Evolutionary conservation across 2,113 vertebrate species (phyloP).

Genomic region (Channa argus): DNA sequence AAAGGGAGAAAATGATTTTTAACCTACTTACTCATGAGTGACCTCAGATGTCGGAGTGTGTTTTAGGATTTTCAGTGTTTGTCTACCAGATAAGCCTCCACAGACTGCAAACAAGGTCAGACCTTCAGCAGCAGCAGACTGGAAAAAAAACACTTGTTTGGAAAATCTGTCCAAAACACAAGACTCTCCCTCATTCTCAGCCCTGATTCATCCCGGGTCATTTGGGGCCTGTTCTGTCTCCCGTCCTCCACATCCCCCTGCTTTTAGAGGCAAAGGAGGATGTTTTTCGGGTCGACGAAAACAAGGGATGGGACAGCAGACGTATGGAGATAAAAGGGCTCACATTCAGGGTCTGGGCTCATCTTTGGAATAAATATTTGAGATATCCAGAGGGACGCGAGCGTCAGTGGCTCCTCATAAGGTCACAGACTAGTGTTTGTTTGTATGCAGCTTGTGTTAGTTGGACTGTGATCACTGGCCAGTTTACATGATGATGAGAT

Average conservation of each 20-base stretch:
- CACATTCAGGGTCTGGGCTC: constrained; percentile 21
- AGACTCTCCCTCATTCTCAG: neutral
- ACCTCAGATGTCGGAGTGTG: neutral
- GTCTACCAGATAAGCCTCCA: neutral
- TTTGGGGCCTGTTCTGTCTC: neutral
- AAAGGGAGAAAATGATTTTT: neutral
- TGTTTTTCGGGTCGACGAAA: constrained; percentile 5
- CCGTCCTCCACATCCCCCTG: neutral
- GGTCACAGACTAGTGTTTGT: constrained; percentile 25
- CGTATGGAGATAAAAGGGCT: neutral
- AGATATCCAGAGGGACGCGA: constrained; percentile 22
- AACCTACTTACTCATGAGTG: neutral
- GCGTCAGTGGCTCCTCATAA: constrained; percentile 1
- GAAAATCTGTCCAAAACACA: neutral
- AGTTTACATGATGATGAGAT: too few relatives aligned
- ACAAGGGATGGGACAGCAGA: neutral
- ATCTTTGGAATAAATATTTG: constrained; percentile 43
- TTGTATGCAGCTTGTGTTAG: neutral
- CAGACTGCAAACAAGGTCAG: neutral
- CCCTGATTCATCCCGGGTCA: neutral
- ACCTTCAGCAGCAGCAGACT: neutral
- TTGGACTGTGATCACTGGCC: too few relatives aligned
- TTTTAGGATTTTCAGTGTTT: neutral
- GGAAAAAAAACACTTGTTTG: neutral
- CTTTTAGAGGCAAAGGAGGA: neutral